A percentile compares a stretch with the other conserved stretches of the same genome.
phyloP scores from a whole-genome alignment of 2,797 vertebrate genomes.

The Eidolon dupreanum region DNA sequence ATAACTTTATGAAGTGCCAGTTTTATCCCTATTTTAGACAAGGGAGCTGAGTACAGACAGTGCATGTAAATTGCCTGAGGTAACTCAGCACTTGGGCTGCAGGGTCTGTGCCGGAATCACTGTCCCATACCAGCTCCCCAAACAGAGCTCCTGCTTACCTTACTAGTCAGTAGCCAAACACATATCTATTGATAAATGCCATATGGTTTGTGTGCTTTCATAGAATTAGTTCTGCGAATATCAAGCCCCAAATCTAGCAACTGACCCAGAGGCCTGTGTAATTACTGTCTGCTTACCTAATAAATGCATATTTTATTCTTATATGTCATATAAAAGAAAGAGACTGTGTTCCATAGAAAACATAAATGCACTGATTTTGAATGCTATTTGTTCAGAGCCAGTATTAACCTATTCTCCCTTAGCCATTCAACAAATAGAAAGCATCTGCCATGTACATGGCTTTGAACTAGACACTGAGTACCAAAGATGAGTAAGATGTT shows the following conservation, averaged over 20 bases:
- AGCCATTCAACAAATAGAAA: background rate
- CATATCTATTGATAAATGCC: background rate
- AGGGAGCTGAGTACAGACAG: background rate
- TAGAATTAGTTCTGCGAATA: background rate
- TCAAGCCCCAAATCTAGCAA: background rate
- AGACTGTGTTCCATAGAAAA: background rate
- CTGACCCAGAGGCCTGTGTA: background rate
- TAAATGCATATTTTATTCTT: background rate
- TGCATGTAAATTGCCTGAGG: background rate
- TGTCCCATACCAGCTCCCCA: background rate
- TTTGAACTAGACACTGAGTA: background rate
- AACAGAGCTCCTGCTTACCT: background rate
- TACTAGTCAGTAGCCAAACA: background rate
- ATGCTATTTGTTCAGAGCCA: background rate
- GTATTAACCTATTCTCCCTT: background rate
- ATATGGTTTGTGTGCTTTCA: background rate
- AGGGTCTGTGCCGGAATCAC: background rate
- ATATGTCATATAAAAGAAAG: background rate
- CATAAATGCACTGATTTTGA: background rate
- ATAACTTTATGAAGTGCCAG: background rate
- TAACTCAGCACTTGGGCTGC: background rate
- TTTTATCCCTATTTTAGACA: background rate
- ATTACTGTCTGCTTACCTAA: background rate
- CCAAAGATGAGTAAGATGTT: background rate
- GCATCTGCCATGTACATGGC: no score